These are phyloP conservation scores for Gari tellinella DNA, from an alignment of 2,888 invertebrate genomes.

Conservation along the genomic window DNA sequence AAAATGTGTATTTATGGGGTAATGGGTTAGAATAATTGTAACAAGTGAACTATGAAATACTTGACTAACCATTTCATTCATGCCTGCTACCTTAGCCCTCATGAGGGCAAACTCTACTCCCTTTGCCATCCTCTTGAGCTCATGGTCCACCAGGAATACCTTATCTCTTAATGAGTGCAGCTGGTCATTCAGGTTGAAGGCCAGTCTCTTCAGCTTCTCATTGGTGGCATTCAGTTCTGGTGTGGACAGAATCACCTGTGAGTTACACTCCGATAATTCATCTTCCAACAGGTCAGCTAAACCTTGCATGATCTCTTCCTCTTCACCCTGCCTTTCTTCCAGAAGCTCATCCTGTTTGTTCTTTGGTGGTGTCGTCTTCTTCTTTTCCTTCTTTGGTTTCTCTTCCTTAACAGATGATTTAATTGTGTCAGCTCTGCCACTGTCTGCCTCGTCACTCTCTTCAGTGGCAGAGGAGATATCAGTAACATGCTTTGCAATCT, in stretches of 20 bases:
- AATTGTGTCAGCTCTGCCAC: conserved; percentile 25
- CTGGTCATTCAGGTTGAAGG: conserved; percentile 66
- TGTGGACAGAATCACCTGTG: conserved; percentile 30
- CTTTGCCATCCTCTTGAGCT: conserved; percentile 69
- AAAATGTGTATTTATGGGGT: no score
- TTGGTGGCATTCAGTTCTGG: conserved; percentile 56
- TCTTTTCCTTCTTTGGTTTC: conserved; percentile 9
- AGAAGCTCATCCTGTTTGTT: conserved; percentile 28
- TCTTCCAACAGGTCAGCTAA: conserved; percentile 40
- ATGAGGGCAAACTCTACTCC: conserved; percentile 70
- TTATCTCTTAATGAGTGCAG: conserved; percentile 63
- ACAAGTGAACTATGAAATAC: no score
- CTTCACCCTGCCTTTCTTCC: conserved; percentile 45
- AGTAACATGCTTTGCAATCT: conserved; percentile 33
- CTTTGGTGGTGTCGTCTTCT: conserved; percentile 16
- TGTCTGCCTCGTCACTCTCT: conserved; percentile 30
- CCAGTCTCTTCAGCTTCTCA: conserved; percentile 61
- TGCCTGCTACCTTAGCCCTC: conserved; percentile 60
- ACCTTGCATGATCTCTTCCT: conserved; percentile 49
- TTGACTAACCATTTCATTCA: conserved; percentile 67
- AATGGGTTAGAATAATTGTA: no score
- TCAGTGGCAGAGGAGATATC: conserved; percentile 16
- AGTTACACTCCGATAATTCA: conserved; percentile 4
- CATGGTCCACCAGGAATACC: conserved; percentile 65
- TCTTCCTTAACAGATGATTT: conserved; percentile 17